Percentiles rank a stretch among this genome's conserved stretches.
phyloP scores from a whole-genome alignment of 2,888 invertebrate genomes.

The Monochamus alternatus region DNA sequence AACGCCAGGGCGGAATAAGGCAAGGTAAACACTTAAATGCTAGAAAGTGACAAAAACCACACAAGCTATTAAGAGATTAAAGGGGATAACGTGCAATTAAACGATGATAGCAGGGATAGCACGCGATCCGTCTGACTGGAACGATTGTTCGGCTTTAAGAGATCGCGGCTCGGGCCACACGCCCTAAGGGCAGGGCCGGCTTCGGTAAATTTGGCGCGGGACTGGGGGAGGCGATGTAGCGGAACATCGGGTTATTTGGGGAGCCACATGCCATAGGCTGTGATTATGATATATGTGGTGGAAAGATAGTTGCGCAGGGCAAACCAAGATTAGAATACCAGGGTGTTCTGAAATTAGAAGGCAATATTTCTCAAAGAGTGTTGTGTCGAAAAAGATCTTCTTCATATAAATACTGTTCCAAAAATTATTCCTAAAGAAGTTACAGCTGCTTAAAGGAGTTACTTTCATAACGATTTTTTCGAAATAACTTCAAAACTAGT shows the following conservation, averaged over 20 bases:
- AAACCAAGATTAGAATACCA: too few relatives aligned
- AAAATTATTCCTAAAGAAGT: too few relatives aligned
- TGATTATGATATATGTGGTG: neutral
- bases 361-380: too few relatives aligned
- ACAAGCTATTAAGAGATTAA: slow-evolving; percentile 63
- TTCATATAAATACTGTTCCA: too few relatives aligned
- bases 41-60: slow-evolving; percentile 64
- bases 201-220: slow-evolving; percentile 21
- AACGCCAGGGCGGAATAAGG: slow-evolving; percentile 45
- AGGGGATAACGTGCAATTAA: slow-evolving; percentile 61
- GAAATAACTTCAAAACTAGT: too few relatives aligned
- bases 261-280: neutral
- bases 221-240: slow-evolving; percentile 13
- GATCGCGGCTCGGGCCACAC: slow-evolving; percentile 61
- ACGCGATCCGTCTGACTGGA: slow-evolving; percentile 56
- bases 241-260: neutral
- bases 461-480: too few relatives aligned
- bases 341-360: too few relatives aligned
- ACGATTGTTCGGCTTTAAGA: slow-evolving; percentile 61
- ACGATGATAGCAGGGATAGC: slow-evolving; percentile 58
- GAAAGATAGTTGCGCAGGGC: neutral
- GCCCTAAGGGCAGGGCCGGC: slow-evolving; percentile 61
- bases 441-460: too few relatives aligned
- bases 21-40: slow-evolving; percentile 57
- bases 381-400: too few relatives aligned